These are phyloP conservation scores for Engraulis encrasicolus DNA, from an alignment of 2,113 vertebrate species.

Conservation along the genomic window DNA sequence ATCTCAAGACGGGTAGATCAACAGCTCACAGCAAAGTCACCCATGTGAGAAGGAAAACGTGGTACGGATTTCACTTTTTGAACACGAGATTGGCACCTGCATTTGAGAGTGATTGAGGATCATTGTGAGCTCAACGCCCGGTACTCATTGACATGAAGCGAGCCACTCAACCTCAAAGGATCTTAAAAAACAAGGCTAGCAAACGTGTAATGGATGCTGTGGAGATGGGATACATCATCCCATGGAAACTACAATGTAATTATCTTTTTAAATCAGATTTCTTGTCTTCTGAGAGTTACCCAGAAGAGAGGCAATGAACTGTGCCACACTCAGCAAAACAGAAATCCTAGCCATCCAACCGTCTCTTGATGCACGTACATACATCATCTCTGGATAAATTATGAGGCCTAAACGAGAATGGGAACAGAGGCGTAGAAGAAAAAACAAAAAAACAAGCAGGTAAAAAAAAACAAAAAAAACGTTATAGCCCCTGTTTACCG, in stretches of 20 bases:
- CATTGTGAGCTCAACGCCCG: not conserved
- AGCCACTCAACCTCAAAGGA: not conserved
- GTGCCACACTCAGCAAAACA: not conserved
- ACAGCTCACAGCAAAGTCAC: too few species aligned
- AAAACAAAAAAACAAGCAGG: too few species aligned
- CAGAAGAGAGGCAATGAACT: conserved; percentile 39
- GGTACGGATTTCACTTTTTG: too few species aligned
- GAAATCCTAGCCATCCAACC: not conserved
- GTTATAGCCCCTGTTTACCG: not conserved
- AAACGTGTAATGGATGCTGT: conserved; percentile 57
- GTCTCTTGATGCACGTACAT: not conserved
- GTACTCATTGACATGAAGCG: not conserved
- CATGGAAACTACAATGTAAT: conserved; percentile 61
- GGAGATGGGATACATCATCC: conserved; percentile 65
- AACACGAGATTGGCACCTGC: too few species aligned
- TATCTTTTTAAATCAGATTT: conserved; percentile 66
- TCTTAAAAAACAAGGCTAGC: not conserved
- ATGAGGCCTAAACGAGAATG: not conserved
- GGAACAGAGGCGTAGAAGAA: not conserved
- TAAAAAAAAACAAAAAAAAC: not conserved
- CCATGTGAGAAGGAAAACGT: too few species aligned
- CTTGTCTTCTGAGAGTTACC: conserved; percentile 45
- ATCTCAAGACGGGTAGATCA: too few species aligned
- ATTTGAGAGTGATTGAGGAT: not conserved
- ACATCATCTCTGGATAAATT: not conserved